phyloP scores from a whole-genome alignment of 2,888 invertebrate species.

The Carabus problematicus region DNA sequence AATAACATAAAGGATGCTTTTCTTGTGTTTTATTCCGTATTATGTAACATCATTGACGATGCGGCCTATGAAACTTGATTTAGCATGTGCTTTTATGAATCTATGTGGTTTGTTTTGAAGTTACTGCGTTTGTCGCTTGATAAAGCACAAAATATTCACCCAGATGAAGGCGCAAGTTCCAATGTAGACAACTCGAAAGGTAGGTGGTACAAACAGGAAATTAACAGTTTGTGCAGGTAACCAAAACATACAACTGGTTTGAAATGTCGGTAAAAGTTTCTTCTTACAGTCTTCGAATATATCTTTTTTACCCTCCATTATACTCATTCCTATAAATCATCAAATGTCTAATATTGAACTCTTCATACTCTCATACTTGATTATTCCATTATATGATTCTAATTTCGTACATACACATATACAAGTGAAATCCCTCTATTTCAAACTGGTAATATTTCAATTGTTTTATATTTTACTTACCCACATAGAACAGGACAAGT shows the following conservation, averaged over 20 bases:
- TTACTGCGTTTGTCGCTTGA: constrained; percentile 74
- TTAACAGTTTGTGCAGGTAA: constrained; percentile 81
- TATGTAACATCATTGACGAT: too few species aligned
- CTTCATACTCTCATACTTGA: too few species aligned
- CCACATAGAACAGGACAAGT: constrained; percentile 72
- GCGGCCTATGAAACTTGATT: too few species aligned
- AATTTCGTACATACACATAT: too few species aligned
- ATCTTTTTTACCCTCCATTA: constrained; percentile 75
- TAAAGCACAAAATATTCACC: constrained; percentile 85
- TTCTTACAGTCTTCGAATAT: constrained; percentile 73
- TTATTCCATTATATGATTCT: too few species aligned
- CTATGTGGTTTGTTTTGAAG: too few species aligned
- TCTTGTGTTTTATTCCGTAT: too few species aligned
- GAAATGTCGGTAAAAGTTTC: constrained; percentile 75
- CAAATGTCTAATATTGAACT: too few species aligned
- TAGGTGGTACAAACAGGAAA: constrained; percentile 75
- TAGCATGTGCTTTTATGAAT: too few species aligned
- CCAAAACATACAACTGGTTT: constrained; percentile 84
- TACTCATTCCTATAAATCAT: constrained; percentile 75
- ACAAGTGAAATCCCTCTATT: too few species aligned
- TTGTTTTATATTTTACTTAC: constrained; percentile 66
- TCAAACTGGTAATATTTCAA: too few species aligned
- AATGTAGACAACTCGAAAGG: constrained; percentile 79
- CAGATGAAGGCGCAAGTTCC: constrained; percentile 80
- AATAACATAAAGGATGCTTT: too few species aligned